Conservation (phyloP, 1,140 invertebrate species). For the Papilio aristodemus region DNA sequence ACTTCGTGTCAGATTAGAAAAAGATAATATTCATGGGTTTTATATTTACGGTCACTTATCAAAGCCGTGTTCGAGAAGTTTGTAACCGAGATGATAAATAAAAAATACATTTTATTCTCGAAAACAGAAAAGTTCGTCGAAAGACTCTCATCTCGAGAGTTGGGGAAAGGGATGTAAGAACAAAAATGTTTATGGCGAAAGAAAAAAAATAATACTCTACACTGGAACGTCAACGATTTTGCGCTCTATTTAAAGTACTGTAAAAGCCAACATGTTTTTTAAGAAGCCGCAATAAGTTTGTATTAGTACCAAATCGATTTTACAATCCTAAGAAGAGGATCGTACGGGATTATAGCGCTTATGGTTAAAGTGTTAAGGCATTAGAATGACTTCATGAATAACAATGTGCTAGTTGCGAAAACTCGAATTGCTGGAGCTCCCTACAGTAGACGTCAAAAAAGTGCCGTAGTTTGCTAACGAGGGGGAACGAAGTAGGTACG, state of each 20-base stretch:
- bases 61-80: conserved; percentile 7
- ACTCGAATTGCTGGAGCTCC: conserved; percentile 60
- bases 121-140: conserved; percentile 46
- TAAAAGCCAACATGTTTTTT: conserved; percentile 15
- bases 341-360: conserved; percentile 49
- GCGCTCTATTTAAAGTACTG: conserved; percentile 26
- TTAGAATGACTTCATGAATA: conserved; percentile 44
- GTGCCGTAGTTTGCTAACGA: conserved; percentile 70
- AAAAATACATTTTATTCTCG: conserved; percentile 42
- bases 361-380: conserved; percentile 46
- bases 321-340: conserved; percentile 38
- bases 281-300: conserved; percentile 18
- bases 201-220: conserved; percentile 6
- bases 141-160: conserved; percentile 68
- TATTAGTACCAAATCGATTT: neutral
- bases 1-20: too few relatives aligned
- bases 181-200: conserved; percentile 51
- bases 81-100: conserved; percentile 29
- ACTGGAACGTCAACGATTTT: conserved; percentile 40
- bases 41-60: conserved; percentile 8
- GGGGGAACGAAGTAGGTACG: conserved; percentile 58
- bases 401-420: conserved; percentile 40
- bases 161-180: conserved; percentile 53
- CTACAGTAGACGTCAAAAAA: conserved; percentile 73
- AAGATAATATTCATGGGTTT: conserved; percentile 16